Evolutionary conservation across 2,888 invertebrate species (phyloP).

Genomic region (Anodontia alba): DNA sequence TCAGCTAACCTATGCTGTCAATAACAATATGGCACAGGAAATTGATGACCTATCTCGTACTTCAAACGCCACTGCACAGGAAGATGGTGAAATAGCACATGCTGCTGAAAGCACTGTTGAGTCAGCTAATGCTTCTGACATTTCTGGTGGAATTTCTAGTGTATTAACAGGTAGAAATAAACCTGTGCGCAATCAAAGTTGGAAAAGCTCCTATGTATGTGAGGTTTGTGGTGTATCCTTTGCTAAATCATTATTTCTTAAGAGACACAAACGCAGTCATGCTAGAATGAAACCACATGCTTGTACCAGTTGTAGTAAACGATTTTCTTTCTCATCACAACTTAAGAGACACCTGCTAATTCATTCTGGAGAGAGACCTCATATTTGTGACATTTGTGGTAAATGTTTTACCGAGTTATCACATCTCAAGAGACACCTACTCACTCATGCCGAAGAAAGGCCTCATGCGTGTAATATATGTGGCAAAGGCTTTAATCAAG

Average conservation of each 20-base stretch:
- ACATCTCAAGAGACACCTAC: no score
- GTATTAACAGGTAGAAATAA: neutral
- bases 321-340: neutral
- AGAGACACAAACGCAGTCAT: neutral
- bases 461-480: neutral
- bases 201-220: neutral
- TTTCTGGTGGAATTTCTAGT: neutral
- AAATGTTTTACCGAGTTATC: neutral
- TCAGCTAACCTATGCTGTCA: no score
- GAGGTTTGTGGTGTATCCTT: neutral
- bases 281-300: neutral
- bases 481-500: neutral
- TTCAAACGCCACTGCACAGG: no score
- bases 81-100: no score
- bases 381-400: neutral
- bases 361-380: neutral
- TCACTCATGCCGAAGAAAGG: neutral
- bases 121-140: neutral
- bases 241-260: neutral
- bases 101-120: no score
- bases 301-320: neutral
- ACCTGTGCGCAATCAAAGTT: neutral
- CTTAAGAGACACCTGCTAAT: neutral
- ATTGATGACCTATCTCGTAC: no score
- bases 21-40: no score